Evolutionary conservation across 1,140 invertebrate species (phyloP).

Genomic region (Monochamus saltuarius): DNA sequence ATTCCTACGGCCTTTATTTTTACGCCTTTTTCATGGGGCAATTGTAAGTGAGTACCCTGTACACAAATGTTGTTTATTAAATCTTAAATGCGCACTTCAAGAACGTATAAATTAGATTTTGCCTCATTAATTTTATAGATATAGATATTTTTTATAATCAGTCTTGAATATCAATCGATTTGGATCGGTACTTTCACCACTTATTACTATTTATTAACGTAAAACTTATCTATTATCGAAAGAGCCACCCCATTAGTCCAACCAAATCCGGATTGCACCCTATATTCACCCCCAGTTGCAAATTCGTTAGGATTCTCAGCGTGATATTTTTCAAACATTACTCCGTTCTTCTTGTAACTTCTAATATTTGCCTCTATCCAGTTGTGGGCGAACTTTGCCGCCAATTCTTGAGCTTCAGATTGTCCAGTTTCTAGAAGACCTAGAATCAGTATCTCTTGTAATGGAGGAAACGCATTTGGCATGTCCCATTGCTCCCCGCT

Average conservation of each 20-base stretch:
- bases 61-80: no score
- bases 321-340: constrained; percentile 91
- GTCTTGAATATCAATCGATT: no score
- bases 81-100: no score
- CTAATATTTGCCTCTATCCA: constrained; percentile 77
- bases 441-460: constrained; percentile 68
- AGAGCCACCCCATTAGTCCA: constrained; percentile 86
- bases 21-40: no score
- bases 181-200: no score
- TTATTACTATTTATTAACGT: no score
- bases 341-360: constrained; percentile 49
- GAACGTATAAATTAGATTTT: no score
- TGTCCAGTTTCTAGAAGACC: constrained; percentile 57
- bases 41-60: no score
- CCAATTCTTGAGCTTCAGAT: constrained; percentile 62
- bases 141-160: no score
- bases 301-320: constrained; percentile 66
- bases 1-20: no score
- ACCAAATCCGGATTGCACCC: constrained; percentile 86
- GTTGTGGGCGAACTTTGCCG: constrained; percentile 66
- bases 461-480: constrained; percentile 84
- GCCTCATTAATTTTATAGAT: no score
- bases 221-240: no score
- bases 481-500: constrained; percentile 88
- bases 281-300: constrained; percentile 89